These are phyloP conservation scores for Leptocoma aspasia DNA, from an alignment of 2,113 vertebrate species.

Conservation along the genomic window DNA sequence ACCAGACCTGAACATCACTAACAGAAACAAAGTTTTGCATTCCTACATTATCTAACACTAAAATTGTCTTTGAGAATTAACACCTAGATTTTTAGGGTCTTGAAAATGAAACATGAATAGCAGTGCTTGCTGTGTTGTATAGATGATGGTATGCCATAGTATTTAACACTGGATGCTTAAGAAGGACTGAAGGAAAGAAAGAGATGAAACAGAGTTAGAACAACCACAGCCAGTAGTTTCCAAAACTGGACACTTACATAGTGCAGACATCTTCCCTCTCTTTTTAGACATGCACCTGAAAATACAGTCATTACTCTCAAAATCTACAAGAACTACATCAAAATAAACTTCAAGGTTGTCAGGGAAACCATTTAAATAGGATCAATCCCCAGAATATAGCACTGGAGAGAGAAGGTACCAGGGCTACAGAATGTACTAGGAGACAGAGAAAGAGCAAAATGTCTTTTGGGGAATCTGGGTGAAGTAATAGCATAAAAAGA, in stretches of 20 bases:
- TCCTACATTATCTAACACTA: background rate
- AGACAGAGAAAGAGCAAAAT: background rate
- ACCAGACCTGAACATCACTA: background rate
- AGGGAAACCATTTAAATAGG: background rate
- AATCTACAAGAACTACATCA: background rate
- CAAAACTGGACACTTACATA: background rate
- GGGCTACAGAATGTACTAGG: background rate
- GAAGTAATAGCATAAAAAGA: background rate
- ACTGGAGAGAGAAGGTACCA: background rate
- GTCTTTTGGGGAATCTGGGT: background rate
- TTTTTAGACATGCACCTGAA: background rate
- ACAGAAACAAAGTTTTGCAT: background rate
- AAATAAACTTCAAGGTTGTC: background rate
- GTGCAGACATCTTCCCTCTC: background rate
- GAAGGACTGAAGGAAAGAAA: background rate
- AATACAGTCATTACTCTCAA: background rate
- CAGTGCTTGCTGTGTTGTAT: background rate
- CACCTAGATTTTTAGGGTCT: background rate
- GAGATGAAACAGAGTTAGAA: background rate
- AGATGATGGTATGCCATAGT: background rate
- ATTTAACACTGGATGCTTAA: background rate
- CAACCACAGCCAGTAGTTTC: background rate
- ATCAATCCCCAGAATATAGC: background rate
- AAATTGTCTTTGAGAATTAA: background rate
- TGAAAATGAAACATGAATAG: background rate